These are phyloP conservation scores for Noctua janthina DNA, from an alignment of 2,888 invertebrate genomes.

Conservation along the genomic window DNA sequence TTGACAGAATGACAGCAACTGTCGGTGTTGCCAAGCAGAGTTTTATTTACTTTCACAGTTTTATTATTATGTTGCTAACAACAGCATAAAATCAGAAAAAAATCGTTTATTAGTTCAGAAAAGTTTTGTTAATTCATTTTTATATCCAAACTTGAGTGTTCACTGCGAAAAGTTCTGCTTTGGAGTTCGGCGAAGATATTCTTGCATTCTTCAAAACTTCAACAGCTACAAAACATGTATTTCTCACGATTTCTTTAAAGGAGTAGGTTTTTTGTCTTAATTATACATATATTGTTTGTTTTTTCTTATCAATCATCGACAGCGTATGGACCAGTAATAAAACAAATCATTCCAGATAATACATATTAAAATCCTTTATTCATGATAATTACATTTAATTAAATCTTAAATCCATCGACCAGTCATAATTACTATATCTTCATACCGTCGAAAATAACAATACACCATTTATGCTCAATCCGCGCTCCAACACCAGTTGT, in stretches of 20 bases:
- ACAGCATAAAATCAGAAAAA: too few species aligned
- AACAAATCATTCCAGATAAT: constrained; percentile 9
- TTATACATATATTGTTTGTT: too few species aligned
- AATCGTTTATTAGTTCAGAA: neutral
- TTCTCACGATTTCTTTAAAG: too few species aligned
- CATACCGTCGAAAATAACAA: constrained; percentile 77
- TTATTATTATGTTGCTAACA: neutral
- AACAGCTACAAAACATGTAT: neutral
- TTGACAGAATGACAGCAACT: constrained; percentile 33
- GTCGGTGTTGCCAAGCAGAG: constrained; percentile 19
- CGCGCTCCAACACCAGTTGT: constrained; percentile 76
- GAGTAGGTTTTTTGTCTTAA: too few species aligned
- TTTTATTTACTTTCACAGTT: neutral
- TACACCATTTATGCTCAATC: constrained; percentile 80
- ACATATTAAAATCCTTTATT: constrained; percentile 34
- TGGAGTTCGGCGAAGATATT: neutral
- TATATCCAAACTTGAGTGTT: neutral
- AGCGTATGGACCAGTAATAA: neutral
- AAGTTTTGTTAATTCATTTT: neutral
- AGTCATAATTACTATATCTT: constrained; percentile 28
- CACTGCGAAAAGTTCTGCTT: neutral
- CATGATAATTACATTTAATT: neutral
- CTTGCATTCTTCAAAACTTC: neutral
- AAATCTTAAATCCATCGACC: neutral
- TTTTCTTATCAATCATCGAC: neutral